A percentile compares a stretch with the other conserved stretches of the same genome.
phyloP scores from a whole-genome alignment of 1,140 invertebrate genomes.

The Sycophila sp. region DNA sequence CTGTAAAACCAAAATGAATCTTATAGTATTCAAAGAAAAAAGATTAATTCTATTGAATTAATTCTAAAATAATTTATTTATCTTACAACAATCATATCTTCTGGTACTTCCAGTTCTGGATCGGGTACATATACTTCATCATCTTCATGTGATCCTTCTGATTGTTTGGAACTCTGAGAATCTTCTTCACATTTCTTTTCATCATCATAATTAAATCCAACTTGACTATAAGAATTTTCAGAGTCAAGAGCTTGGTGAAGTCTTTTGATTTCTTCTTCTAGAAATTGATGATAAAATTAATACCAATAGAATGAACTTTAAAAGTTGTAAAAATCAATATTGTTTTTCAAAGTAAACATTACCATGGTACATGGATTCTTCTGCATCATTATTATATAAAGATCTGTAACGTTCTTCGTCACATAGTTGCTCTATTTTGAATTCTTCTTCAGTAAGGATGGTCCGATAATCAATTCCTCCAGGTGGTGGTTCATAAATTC shows the following conservation, averaged over 20 bases:
- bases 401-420: conserved; percentile 92
- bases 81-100: conserved; percentile 79
- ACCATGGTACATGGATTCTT: conserved; percentile 87
- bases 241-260: conserved; percentile 78
- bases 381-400: conserved; percentile 85
- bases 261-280: conserved; percentile 92
- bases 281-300: conserved; percentile 14
- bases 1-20: conserved; percentile 70
- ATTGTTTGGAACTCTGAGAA: conserved; percentile 57
- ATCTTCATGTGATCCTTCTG: conserved; percentile 64
- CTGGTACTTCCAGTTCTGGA: conserved; percentile 76
- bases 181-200: conserved; percentile 55
- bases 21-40: not conserved
- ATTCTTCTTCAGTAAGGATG: conserved; percentile 80
- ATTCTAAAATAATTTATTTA: conserved; percentile 31
- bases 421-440: conserved; percentile 84
- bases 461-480: conserved; percentile 76
- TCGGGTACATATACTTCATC: conserved; percentile 80
- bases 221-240: conserved; percentile 79
- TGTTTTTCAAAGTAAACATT: too few relatives aligned
- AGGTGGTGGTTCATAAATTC: conserved; percentile 75
- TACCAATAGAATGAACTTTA: not conserved
- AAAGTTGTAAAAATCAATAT: conserved; percentile 8
- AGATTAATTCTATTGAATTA: conserved; percentile 11
- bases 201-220: conserved; percentile 83